These are phyloP conservation scores for Atopsyche davidsoni DNA, from an alignment of 1,140 invertebrate genomes.

Conservation along the genomic window DNA sequence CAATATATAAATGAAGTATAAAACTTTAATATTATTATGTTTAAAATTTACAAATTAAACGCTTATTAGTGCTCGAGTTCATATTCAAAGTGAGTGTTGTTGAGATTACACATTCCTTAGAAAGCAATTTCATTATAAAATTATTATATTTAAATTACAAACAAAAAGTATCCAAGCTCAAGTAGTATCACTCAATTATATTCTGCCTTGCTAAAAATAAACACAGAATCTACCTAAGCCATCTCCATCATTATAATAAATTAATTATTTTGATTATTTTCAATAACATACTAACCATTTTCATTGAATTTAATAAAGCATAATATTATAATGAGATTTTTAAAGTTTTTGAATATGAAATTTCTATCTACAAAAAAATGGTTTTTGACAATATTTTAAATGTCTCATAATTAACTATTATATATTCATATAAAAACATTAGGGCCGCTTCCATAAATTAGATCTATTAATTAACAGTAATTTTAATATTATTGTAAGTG, in stretches of 20 bases:
- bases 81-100: conserved; percentile 10
- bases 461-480: too few relatives aligned
- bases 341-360: too few relatives aligned
- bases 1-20: conserved; percentile 20
- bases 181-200: background rate
- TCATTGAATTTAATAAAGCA: conserved; percentile 6
- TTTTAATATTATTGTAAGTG: too few relatives aligned
- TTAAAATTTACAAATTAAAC: conserved; percentile 13
- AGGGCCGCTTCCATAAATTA: too few relatives aligned
- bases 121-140: conserved; percentile 5
- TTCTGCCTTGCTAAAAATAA: background rate
- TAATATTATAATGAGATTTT: too few relatives aligned
- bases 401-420: too few relatives aligned
- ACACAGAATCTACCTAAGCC: background rate
- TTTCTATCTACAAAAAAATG: too few relatives aligned
- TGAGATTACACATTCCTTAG: conserved; percentile 12
- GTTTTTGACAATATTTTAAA: too few relatives aligned
- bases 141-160: conserved; percentile 2
- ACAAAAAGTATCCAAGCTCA: conserved; percentile 8
- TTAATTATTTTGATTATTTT: background rate
- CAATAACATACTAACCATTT: conserved; percentile 1
- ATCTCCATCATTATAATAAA: conserved; percentile 7
- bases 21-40: conserved; percentile 7
- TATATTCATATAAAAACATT: background rate
- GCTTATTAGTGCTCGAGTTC: conserved; percentile 16